Evolutionary conservation across 1,140 invertebrate species (phyloP).

Genomic region (Drosophila chauvacae): DNA sequence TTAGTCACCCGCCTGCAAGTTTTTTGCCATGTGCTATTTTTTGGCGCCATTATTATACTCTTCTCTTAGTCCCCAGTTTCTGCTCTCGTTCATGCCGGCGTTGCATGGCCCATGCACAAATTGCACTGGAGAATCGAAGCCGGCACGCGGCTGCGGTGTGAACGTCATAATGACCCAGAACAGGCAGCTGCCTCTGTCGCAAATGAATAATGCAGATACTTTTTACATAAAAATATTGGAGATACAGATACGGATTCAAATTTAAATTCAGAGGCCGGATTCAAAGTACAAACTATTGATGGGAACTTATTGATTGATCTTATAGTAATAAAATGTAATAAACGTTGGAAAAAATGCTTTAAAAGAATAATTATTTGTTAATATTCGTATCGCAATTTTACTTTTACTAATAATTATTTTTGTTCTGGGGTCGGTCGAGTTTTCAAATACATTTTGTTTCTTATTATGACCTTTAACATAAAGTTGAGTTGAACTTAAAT

Average conservation of each 20-base stretch:
- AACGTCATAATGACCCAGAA: slow-evolving; percentile 59
- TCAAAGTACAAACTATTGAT: not conserved
- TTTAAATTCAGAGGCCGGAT: not conserved
- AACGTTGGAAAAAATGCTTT: no score
- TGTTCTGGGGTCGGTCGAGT: not conserved
- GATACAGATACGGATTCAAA: not conserved
- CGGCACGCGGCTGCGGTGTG: slow-evolving; percentile 54
- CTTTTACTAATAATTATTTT: not conserved
- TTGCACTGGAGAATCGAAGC: slow-evolving; percentile 32
- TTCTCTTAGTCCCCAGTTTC: slow-evolving; percentile 1
- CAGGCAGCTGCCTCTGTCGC: slow-evolving; percentile 38
- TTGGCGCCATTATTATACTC: slow-evolving; percentile 30
- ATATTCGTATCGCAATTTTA: not conserved
- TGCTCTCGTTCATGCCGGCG: slow-evolving; percentile 35
- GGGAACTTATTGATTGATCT: not conserved
- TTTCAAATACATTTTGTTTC: not conserved
- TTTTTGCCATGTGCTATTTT: slow-evolving; percentile 33
- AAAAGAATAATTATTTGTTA: not conserved
- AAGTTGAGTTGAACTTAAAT: not conserved
- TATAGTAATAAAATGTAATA: not conserved
- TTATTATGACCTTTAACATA: not conserved
- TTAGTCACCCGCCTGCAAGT: slow-evolving; percentile 41
- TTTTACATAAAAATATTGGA: not conserved
- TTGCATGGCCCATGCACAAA: slow-evolving; percentile 40
- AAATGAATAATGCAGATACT: slow-evolving; percentile 51